A percentile compares a stretch with the other conserved stretches of the same genome.
These are phyloP conservation scores for Sminthurinus signatus DNA, from an alignment of 1,140 invertebrate genomes.

Conservation along the genomic window DNA sequence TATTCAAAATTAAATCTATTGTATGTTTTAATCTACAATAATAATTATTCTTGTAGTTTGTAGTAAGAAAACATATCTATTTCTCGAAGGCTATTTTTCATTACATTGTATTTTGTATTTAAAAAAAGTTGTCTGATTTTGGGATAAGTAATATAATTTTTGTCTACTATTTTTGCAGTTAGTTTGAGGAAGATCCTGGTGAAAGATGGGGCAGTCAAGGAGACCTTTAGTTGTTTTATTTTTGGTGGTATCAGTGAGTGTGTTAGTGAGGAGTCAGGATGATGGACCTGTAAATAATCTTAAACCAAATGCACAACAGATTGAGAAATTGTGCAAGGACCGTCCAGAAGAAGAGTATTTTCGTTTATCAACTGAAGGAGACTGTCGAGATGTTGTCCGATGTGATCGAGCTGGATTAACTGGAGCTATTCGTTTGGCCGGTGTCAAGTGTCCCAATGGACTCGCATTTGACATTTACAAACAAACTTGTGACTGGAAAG, in stretches of 20 bases:
- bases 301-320: constrained; percentile 59
- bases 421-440: constrained; percentile 73
- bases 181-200: no score
- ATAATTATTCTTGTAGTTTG: no score
- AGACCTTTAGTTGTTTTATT: background rate
- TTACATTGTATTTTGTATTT: no score
- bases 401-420: constrained; percentile 82
- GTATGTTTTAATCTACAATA: no score
- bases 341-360: constrained; percentile 84
- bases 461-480: constrained; percentile 89
- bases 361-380: constrained; percentile 70
- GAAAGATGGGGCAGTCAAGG: background rate
- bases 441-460: constrained; percentile 78
- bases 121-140: no score
- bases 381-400: constrained; percentile 87
- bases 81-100: no score
- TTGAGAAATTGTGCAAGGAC: constrained; percentile 77
- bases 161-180: no score
- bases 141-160: no score
- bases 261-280: constrained; percentile 21
- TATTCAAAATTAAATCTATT: no score
- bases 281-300: constrained; percentile 43
- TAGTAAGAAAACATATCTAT: no score
- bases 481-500: constrained; percentile 93
- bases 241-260: background rate